Base-by-base conservation (phyloP, 2,113 vertebrate species). In the Brachyhypopomus gauderio region DNA sequence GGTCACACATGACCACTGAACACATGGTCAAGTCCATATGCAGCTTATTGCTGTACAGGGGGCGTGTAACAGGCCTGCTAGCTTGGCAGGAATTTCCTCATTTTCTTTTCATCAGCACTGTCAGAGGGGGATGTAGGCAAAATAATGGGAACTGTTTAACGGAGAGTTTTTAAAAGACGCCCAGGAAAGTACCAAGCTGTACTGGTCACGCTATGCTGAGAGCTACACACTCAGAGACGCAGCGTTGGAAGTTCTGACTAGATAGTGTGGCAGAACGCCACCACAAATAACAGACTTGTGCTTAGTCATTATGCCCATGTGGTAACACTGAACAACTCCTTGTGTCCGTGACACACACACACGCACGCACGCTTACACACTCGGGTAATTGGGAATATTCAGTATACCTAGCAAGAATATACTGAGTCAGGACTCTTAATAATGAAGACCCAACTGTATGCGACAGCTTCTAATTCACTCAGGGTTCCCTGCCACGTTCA, bases 301-400 rank as follows among this genome's bases (percentile, higher is more conserved):
- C 66, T 19, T 36, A 67, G 20, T 36, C 64, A 36, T 38, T 67
- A 38, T 67, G 27, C 64, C 16, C 19, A 20, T 6, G 19, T 4
- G 34, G n/a, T 70, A 34, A 70, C 36, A 70, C 66, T n/a, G 36
- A 70, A 70, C 36, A 19, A 70, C 66, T 66, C 36, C 64, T n/a
- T 14, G 36, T 6, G 34, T 36, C 6, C 20, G 1, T 41, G n/a
- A 41, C 36, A 70, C 66, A 41, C 66, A 12, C 62, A 30, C 9
- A 27, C 23, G n/a, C n/a, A n/a, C n/a, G 4, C n/a, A 22, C 59
- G 23, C 59, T 9, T 25, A 64, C 22, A 25, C 60, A 62, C 60
- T 30, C 14, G 20, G 1, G 4, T 67, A 1, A 30, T 70, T 41
- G 45, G 12, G 45, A 52, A 52, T 52, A 14, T 52, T 52, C 45